A percentile compares a stretch with the other conserved stretches of the same genome.
Evolutionary conservation across 2,888 invertebrate species (phyloP).

Genomic region (Dryomyza anilis): DNA sequence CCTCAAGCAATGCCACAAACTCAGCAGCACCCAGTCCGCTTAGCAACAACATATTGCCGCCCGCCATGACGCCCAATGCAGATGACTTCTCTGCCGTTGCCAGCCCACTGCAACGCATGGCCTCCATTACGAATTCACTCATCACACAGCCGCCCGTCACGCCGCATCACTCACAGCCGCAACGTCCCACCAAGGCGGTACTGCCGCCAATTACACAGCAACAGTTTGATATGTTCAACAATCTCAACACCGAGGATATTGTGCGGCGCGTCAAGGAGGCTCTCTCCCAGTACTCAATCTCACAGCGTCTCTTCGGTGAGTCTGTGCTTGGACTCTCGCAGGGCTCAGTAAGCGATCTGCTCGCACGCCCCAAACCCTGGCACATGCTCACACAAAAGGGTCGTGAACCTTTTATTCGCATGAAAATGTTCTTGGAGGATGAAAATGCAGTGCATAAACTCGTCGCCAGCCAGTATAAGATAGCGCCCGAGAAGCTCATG

Average conservation of each 20-base stretch:
- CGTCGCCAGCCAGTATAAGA: slow-evolving; percentile 96
- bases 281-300: slow-evolving; percentile 93
- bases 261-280: slow-evolving; percentile 96
- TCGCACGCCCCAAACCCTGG: slow-evolving; percentile 98
- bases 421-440: slow-evolving; percentile 97
- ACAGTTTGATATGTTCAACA: slow-evolving; percentile 97
- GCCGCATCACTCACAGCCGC: slow-evolving; percentile 81
- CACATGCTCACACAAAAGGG: slow-evolving; percentile 98
- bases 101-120: slow-evolving; percentile 95
- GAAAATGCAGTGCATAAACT: slow-evolving; percentile 94
- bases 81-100: slow-evolving; percentile 87
- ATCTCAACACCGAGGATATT: slow-evolving; percentile 97
- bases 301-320: slow-evolving; percentile 97
- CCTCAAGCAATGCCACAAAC: slow-evolving; percentile 61
- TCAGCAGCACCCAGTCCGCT: slow-evolving; percentile 84
- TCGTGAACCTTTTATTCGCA: slow-evolving; percentile 94
- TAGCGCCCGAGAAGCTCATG: slow-evolving; percentile 97
- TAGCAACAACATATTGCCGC: slow-evolving; percentile 84
- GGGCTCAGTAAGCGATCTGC: slow-evolving; percentile 95
- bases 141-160: slow-evolving; percentile 89
- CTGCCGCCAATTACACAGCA: slow-evolving; percentile 98
- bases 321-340: slow-evolving; percentile 95
- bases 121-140: slow-evolving; percentile 95
- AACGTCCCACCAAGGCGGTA: slow-evolving; percentile 92
- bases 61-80: slow-evolving; percentile 79